Conservation (phyloP, 2,113 vertebrate species). For the Neodon shergylaensis region DNA sequence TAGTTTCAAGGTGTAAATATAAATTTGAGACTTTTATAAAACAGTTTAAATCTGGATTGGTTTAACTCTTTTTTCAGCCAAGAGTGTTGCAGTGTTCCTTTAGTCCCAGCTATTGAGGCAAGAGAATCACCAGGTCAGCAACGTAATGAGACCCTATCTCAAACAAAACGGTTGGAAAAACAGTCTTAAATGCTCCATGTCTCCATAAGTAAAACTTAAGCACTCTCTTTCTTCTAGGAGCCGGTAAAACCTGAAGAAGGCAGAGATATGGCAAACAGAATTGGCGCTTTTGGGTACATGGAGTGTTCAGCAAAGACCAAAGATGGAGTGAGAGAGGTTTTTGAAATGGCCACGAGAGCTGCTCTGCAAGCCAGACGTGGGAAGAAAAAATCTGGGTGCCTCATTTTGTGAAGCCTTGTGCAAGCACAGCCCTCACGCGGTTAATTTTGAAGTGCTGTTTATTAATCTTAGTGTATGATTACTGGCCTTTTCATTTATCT, state of each 20-base stretch:
- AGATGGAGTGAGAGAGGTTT: constrained; percentile 92
- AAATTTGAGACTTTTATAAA: background rate
- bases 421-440: constrained; percentile 87
- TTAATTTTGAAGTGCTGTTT: constrained; percentile 90
- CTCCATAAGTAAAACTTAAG: background rate
- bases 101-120: background rate
- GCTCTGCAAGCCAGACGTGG: constrained; percentile 91
- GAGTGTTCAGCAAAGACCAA: constrained; percentile 93
- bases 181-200: background rate
- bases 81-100: background rate
- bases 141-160: background rate
- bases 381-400: constrained; percentile 91
- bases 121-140: background rate
- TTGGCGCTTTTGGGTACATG: constrained; percentile 91
- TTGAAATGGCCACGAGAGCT: constrained; percentile 92
- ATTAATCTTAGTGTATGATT: constrained; percentile 92
- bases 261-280: constrained; percentile 91
- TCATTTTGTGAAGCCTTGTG: constrained; percentile 89
- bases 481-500: constrained; percentile 91
- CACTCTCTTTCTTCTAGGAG: constrained; percentile 81
- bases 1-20: background rate
- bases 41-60: background rate
- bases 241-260: constrained; percentile 91
- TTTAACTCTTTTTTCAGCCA: background rate
- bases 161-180: background rate